Evolutionary conservation across 2,113 vertebrate species (phyloP).

Genomic region (Lophura nycthemera): DNA sequence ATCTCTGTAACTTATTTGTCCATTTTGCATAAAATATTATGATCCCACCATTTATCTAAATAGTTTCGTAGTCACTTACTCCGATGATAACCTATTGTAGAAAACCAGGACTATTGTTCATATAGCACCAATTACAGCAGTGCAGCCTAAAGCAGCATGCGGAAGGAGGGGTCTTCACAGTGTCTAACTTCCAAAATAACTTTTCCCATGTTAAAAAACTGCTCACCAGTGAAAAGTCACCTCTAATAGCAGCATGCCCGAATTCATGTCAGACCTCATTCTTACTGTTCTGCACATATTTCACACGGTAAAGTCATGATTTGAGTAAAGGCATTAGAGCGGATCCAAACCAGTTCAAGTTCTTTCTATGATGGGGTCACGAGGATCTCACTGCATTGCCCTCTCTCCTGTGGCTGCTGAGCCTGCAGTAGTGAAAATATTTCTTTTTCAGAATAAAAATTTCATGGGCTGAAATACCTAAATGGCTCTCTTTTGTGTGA

Average conservation of each 20-base stretch:
- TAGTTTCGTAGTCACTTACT: constrained; percentile 51
- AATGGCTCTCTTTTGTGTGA: background rate
- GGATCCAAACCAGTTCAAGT: background rate
- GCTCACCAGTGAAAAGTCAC: background rate
- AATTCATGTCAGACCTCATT: background rate
- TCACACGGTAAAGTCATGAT: background rate
- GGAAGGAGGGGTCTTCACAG: background rate
- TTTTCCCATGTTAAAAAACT: background rate
- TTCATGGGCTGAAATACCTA: background rate
- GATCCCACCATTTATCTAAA: constrained; percentile 49
- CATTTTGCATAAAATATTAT: constrained; percentile 34
- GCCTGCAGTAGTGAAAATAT: background rate
- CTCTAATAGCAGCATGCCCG: background rate
- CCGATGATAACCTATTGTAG: constrained; percentile 40
- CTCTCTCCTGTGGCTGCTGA: background rate
- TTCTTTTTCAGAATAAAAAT: constrained; percentile 18
- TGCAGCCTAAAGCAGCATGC: background rate
- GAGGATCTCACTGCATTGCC: fast-evolving
- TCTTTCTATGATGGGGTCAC: background rate
- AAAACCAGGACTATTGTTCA: constrained; percentile 32
- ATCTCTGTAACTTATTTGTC: constrained; percentile 33
- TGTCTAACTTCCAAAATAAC: background rate
- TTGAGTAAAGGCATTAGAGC: background rate
- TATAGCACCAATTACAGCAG: background rate
- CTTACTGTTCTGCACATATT: background rate